Evolutionary conservation across 2,113 vertebrate genomes (phyloP), one percentile per base, ranked within the genome.

Genomic region (Megaleporinus macrocephalus): DNA sequence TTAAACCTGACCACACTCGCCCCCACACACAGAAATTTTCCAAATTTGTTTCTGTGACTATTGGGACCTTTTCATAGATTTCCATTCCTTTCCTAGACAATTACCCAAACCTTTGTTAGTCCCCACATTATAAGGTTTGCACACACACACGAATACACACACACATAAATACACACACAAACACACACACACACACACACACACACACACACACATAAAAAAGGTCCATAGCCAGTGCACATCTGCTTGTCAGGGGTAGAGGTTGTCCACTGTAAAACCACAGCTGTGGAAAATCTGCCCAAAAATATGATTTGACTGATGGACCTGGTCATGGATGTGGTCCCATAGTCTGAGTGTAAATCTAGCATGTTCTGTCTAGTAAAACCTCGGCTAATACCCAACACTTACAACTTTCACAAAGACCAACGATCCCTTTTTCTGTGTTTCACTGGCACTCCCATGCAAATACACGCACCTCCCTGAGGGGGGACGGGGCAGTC

Each of bases 381-480:
- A 47, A 4, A 62, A 12, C 55, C 57, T 76, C 27, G 26, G 14
- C 33, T 44, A 76, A n/a, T 41, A 29, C 29, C 30, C 12, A 30
- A 18, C 13, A 24, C 9, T 22, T 36, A 68, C 30, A 4, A 74
- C 10, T 30, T 55, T 10, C 72, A 57, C 29, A 57, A 20, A 71
- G 41, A 24, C 13, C 3, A 61, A 26, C 24, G 12, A 26, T 10
- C 36, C 73, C 11, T 36, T 18, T 36, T 33, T 69, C 70, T 41
- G 12, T 44, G 62, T 26, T 29, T 76, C 59, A 0, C 26, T 65
- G 4, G 27, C n/a, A 22, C 57, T n/a, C 57, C 6, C 24, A 15
- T 51, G 44, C 36, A 63, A 22, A 49, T 24, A 63, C 24, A 76
- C 26, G 51, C 20, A 24, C 41, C 16, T 55, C 84, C 89, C 86